These are phyloP conservation scores for Cygnus buccinator DNA, from an alignment of 2,113 vertebrate species.

Conservation along the genomic window DNA sequence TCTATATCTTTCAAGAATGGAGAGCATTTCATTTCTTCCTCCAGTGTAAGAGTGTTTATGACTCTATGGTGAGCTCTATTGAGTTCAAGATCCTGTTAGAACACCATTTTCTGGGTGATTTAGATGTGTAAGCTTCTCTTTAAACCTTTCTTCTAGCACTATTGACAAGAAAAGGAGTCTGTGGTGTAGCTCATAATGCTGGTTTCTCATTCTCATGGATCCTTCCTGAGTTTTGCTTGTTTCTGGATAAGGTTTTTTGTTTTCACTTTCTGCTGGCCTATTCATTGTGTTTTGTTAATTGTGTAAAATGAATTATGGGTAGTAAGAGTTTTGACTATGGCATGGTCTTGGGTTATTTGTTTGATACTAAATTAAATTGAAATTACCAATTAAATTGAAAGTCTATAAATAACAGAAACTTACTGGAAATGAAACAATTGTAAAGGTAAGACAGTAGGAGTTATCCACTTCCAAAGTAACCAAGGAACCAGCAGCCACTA, in stretches of 20 bases:
- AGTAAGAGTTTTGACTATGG: background rate
- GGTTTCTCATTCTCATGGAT: background rate
- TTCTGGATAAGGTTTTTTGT: background rate
- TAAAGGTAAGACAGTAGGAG: background rate
- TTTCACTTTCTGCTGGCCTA: background rate
- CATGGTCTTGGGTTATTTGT: background rate
- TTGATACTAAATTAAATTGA: background rate
- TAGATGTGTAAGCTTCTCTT: background rate
- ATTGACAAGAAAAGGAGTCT: background rate
- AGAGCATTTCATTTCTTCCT: background rate
- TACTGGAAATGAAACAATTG: background rate
- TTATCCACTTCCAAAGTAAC: background rate
- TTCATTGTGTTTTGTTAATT: background rate
- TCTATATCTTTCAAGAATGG: background rate
- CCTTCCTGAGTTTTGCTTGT: background rate
- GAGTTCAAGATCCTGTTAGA: background rate
- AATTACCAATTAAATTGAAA: background rate
- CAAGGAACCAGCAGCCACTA: accelerated
- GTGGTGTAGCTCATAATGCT: background rate
- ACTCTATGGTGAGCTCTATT: background rate
- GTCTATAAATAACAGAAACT: background rate
- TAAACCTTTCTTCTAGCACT: background rate
- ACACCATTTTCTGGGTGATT: background rate
- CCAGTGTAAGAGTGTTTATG: background rate
- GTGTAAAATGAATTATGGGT: background rate